Base-by-base conservation (phyloP, 2,888 invertebrate species). In the Coecobrya sp. region DNA sequence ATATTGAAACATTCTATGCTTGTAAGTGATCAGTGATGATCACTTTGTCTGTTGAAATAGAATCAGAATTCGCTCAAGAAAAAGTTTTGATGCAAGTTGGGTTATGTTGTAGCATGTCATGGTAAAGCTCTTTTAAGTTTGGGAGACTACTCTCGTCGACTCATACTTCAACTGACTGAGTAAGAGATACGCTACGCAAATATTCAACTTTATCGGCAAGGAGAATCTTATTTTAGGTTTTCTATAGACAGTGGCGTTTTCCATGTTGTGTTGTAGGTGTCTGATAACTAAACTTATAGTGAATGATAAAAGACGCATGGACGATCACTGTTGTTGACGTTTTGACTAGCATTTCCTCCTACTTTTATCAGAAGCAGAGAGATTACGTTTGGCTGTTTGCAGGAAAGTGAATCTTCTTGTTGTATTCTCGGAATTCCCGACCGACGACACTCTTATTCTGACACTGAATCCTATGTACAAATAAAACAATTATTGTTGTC, bases 281-380 rank as follows among this genome's bases (percentile, higher is more conserved):
- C 25, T 3, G n/a, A 13, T 25, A 65, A 19, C 19, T n/a, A 19
- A 49, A 49, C 22, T 55, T 11, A 5, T 22, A 62, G 8, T 62
- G 62, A 62, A 65, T 65, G 65, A 27, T 65, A 65, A 11, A 25
- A 65, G 25, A 59, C 19, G 19, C 19, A 59, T 22, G 22, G 22
- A 59, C 59, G 65, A 22, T 8, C 25, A 65, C 59, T 59, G 65
- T 11, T 65, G 19, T 27, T 65, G 65, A 65, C 65, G 11, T 65
- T 65, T 65, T 65, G 65, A 65, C 65, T 65, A 65, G 27, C 65
- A 27, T 65, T 65, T 65, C 65, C 65, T 65, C 27, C 65, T 25
- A 65, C 65, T 65, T 65, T 19, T 27, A 25, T 22, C 27, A 25
- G 5, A 25, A 27, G 4, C 5, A 59, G 59, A 59, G 1, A 59